These are phyloP conservation scores for Delia radicum DNA, from an alignment of 1,140 invertebrate species.

Conservation along the genomic window DNA sequence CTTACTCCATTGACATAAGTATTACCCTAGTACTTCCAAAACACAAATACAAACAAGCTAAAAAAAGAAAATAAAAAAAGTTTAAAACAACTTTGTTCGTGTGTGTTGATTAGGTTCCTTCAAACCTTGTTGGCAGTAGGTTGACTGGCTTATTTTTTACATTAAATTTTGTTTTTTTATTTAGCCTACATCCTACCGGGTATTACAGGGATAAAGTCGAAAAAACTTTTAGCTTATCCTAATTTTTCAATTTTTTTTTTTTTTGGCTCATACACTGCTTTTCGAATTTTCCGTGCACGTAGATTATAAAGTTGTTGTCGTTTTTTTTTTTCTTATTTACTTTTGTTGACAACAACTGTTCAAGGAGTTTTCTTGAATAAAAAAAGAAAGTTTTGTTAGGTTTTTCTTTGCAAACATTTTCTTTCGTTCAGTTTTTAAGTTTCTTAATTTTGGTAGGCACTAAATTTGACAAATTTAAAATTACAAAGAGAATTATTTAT, in stretches of 20 bases:
- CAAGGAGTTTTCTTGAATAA: background rate
- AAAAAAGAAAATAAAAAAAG: background rate
- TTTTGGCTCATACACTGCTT: background rate
- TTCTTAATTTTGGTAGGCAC: background rate
- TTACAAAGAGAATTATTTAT: background rate
- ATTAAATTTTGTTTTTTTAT: background rate
- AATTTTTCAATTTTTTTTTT: background rate
- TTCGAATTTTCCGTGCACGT: background rate
- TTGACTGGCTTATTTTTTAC: background rate
- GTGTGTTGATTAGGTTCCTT: slow-evolving; percentile 19
- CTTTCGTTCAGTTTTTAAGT: background rate
- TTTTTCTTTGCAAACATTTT: background rate
- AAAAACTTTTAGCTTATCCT: background rate
- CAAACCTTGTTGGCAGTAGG: background rate
- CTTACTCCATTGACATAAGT: too few species aligned
- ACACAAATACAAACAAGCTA: background rate
- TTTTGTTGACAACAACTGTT: background rate
- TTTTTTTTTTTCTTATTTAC: background rate
- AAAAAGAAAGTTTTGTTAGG: background rate
- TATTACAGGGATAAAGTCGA: background rate
- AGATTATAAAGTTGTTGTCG: slow-evolving; percentile 3
- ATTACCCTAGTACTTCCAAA: too few species aligned
- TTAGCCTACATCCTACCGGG: background rate
- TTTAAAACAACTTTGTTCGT: slow-evolving; percentile 14
- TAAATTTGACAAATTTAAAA: background rate